A percentile compares a stretch with the other conserved stretches of the same genome.
These are phyloP conservation scores for Anas capensis DNA, from an alignment of 2,797 vertebrate species.

Conservation along the genomic window DNA sequence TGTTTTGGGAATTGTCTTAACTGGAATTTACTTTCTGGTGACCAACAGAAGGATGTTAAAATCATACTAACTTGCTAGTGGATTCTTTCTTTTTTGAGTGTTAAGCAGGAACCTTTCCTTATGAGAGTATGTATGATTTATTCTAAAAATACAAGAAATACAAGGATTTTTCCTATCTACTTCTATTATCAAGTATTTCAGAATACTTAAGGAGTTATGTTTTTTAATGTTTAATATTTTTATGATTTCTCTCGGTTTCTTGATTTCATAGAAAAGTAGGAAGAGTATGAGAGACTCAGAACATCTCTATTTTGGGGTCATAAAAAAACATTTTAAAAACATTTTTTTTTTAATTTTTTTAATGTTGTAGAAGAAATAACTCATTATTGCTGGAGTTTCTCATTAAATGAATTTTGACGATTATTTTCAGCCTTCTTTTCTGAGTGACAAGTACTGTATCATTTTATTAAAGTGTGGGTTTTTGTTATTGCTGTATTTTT, in stretches of 20 bases:
- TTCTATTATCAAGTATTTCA: background rate
- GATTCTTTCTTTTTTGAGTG: background rate
- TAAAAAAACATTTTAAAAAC: background rate
- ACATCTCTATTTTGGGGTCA: background rate
- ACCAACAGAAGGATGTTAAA: background rate
- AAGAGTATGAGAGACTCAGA: background rate
- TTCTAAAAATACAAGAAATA: background rate
- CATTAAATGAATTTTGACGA: background rate
- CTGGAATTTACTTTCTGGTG: background rate
- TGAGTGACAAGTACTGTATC: background rate
- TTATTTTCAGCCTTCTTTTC: background rate
- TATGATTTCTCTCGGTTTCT: background rate
- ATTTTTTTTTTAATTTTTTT: too few species aligned
- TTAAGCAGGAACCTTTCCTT: background rate
- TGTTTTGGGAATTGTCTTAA: background rate
- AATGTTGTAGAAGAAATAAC: background rate
- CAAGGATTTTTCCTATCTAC: background rate
- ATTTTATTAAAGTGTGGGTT: accelerated
- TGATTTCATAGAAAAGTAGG: background rate
- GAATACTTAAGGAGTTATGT: background rate
- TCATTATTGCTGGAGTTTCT: background rate
- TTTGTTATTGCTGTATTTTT: background rate
- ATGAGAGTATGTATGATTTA: background rate
- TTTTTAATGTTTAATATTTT: background rate
- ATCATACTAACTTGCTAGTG: background rate